A percentile compares a stretch with the other conserved stretches of the same genome.
Conservation (phyloP, 1,140 invertebrate genomes). For the Cherax destructor region DNA sequence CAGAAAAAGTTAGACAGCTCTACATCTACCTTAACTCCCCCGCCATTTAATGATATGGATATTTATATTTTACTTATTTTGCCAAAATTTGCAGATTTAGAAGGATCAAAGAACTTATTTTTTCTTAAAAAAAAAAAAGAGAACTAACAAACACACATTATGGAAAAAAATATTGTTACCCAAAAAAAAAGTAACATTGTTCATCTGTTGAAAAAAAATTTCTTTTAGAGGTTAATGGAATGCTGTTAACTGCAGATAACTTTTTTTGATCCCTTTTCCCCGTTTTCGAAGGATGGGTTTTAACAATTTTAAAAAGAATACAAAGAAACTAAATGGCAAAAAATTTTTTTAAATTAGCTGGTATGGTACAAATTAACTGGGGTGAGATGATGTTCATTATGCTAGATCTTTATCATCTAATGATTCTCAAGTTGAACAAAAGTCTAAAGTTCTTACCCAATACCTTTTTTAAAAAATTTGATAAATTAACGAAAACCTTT, state of each 20-base stretch:
- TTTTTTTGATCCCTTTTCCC: neutral
- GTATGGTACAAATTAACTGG: slow-evolving; percentile 20
- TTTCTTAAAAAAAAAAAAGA: neutral
- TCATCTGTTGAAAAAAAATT: neutral
- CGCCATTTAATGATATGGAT: slow-evolving; percentile 5
- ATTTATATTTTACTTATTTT: slow-evolving; percentile 20
- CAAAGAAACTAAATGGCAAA: neutral
- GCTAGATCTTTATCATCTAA: neutral
- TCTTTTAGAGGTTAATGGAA: slow-evolving; percentile 10
- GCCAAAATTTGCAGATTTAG: slow-evolving; percentile 7
- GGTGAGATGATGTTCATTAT: slow-evolving; percentile 8
- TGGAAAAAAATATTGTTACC: neutral
- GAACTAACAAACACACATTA: neutral
- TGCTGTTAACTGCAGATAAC: slow-evolving; percentile 15
- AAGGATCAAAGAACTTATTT: neutral
- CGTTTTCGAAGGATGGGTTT: slow-evolving; percentile 24
- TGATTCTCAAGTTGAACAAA: slow-evolving; percentile 19
- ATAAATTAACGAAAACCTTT: neutral
- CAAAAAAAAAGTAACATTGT: neutral
- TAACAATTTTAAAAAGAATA: slow-evolving; percentile 22
- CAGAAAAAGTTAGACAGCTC: neutral
- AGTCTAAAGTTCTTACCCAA: slow-evolving; percentile 13
- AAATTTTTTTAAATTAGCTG: slow-evolving; percentile 19
- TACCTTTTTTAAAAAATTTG: neutral
- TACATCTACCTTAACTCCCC: slow-evolving; percentile 25